phyloP scores from a whole-genome alignment of 2,797 vertebrate species.

The Liparis tanakae region DNA sequence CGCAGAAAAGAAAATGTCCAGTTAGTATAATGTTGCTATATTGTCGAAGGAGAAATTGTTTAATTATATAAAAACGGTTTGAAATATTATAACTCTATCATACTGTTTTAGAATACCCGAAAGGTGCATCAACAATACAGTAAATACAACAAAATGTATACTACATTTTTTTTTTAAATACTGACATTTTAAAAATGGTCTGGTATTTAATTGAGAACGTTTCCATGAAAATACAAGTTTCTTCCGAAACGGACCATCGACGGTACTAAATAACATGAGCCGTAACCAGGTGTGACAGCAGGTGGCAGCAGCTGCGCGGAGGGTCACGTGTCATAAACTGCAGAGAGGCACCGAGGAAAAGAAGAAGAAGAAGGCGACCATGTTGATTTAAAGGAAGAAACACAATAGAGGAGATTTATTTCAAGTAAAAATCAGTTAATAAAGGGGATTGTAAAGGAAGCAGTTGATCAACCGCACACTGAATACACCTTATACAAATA shows the following conservation, averaged over 20 bases:
- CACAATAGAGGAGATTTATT: constrained; percentile 81
- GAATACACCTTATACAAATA: constrained; percentile 41
- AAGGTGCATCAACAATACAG: background rate
- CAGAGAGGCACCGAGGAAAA: constrained; percentile 56
- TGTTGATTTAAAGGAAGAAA: constrained; percentile 84
- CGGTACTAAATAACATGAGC: background rate
- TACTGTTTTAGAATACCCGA: background rate
- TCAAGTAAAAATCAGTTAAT: constrained; percentile 58
- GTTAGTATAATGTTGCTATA: background rate
- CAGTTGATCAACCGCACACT: constrained; percentile 37
- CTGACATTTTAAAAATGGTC: background rate
- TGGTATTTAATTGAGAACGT: background rate
- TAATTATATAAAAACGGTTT: background rate
- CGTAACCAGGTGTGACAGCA: background rate
- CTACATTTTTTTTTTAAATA: background rate
- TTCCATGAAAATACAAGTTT: background rate
- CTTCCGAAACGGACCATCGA: background rate
- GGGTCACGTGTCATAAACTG: constrained; percentile 48
- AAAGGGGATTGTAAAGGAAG: constrained; percentile 35
- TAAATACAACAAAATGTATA: background rate
- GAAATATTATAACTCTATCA: background rate
- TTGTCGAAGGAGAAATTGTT: background rate
- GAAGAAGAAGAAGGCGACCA: constrained; percentile 80
- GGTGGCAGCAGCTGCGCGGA: constrained; percentile 49
- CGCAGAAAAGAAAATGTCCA: background rate